phyloP scores from a whole-genome alignment of 2,888 invertebrate genomes.

The Harpalus rubripes region DNA sequence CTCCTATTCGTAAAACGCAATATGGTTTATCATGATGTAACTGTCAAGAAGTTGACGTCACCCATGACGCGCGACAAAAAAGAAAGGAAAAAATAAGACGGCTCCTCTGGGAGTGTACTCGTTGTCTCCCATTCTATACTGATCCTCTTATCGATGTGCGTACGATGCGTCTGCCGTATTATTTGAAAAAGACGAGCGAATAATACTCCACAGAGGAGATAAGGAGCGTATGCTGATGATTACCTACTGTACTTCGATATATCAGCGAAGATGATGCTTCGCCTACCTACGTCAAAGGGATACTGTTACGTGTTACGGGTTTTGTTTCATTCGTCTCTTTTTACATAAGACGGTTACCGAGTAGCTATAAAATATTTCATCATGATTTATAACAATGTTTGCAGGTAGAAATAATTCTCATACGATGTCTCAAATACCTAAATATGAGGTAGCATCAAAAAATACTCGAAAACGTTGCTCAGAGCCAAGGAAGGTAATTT shows the following conservation, averaged over 20 bases:
- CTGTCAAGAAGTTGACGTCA: slow-evolving; percentile 73
- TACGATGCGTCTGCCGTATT: slow-evolving; percentile 60
- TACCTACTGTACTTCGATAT: slow-evolving; percentile 29
- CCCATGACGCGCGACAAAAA: slow-evolving; percentile 55
- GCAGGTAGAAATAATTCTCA: neutral
- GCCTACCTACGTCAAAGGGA: slow-evolving; percentile 68
- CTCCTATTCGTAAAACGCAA: slow-evolving; percentile 70
- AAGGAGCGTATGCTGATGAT: slow-evolving; percentile 52
- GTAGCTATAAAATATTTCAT: slow-evolving; percentile 24
- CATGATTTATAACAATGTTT: slow-evolving; percentile 32
- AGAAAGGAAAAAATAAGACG: slow-evolving; percentile 63
- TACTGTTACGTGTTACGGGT: neutral
- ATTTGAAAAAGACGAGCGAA: slow-evolving; percentile 61
- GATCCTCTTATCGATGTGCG: slow-evolving; percentile 67
- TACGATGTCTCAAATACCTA: no score
- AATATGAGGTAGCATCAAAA: no score
- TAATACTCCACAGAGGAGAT: slow-evolving; percentile 52
- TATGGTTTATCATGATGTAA: slow-evolving; percentile 72
- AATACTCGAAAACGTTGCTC: no score
- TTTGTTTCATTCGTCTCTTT: slow-evolving; percentile 68
- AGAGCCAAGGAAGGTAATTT: no score
- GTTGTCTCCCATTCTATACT: slow-evolving; percentile 56
- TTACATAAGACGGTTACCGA: slow-evolving; percentile 66
- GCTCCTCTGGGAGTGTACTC: slow-evolving; percentile 51
- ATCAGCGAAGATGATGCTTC: slow-evolving; percentile 70